These are phyloP conservation scores for Fragum sueziense DNA, from an alignment of 2,888 invertebrate genomes.

Conservation along the genomic window DNA sequence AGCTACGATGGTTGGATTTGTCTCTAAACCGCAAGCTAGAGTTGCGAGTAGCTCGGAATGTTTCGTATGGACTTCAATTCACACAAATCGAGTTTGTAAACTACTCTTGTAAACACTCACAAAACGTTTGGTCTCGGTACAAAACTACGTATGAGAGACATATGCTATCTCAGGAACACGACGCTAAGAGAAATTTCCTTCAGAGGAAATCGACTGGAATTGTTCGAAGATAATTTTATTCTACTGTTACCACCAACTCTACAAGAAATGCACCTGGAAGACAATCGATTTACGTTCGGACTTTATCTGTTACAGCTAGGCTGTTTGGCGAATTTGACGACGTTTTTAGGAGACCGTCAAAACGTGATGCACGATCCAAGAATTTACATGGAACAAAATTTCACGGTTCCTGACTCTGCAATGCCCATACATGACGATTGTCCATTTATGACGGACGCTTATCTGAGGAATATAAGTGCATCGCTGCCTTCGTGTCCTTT, in stretches of 20 bases:
- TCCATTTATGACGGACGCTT: background rate
- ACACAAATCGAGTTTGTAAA: constrained; percentile 33
- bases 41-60: constrained; percentile 19
- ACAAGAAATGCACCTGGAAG: constrained; percentile 19
- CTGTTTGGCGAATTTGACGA: constrained; percentile 13
- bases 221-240: constrained; percentile 22
- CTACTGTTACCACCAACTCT: constrained; percentile 23
- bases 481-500: background rate
- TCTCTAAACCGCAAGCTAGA: constrained; percentile 40
- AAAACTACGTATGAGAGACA: constrained; percentile 12
- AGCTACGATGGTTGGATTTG: constrained; percentile 27
- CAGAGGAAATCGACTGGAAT: constrained; percentile 16
- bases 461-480: background rate
- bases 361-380: constrained; percentile 5
- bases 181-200: constrained; percentile 30
- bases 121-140: constrained; percentile 36
- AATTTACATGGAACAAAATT: background rate
- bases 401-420: background rate
- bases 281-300: constrained; percentile 41
- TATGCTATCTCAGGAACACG: constrained; percentile 43
- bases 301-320: constrained; percentile 34
- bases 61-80: constrained; percentile 42
- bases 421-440: background rate
- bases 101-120: constrained; percentile 25
- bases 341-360: constrained; percentile 4